Percentiles rank a stretch among this genome's conserved stretches.
Evolutionary conservation across 2,888 invertebrate species (phyloP).

Genomic region (Rapana venosa): DNA sequence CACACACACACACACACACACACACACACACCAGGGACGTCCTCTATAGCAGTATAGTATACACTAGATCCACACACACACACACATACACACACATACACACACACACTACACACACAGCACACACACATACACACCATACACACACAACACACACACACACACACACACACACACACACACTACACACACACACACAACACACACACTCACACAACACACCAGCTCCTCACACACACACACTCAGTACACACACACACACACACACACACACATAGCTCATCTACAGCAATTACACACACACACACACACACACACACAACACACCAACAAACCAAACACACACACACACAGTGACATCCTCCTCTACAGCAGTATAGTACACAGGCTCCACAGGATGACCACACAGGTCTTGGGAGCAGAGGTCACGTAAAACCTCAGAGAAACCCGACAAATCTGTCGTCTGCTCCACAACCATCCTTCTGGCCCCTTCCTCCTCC

Average conservation of each 20-base stretch:
- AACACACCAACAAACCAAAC: neutral
- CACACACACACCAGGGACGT: neutral
- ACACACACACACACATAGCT: neutral
- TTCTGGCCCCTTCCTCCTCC: neutral
- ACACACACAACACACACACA: neutral
- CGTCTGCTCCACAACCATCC: neutral
- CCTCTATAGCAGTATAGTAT: neutral
- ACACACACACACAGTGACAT: neutral
- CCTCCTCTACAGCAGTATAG: neutral
- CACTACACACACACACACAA: too few relatives aligned
- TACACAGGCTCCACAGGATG: neutral
- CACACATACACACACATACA: neutral
- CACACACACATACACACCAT: neutral
- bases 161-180: too few relatives aligned
- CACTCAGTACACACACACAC: slow-evolving; percentile 10
- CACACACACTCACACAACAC: too few relatives aligned
- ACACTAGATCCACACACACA: neutral
- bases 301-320: slow-evolving; percentile 12
- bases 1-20: neutral
- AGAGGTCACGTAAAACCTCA: neutral
- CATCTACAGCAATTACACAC: neutral
- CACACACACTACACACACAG: neutral
- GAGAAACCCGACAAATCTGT: neutral
- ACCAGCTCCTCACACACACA: too few relatives aligned
- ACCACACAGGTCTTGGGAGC: neutral